Evolutionary conservation across 2,113 vertebrate genomes (phyloP).

Genomic region (Brienomyrus longianalis): DNA sequence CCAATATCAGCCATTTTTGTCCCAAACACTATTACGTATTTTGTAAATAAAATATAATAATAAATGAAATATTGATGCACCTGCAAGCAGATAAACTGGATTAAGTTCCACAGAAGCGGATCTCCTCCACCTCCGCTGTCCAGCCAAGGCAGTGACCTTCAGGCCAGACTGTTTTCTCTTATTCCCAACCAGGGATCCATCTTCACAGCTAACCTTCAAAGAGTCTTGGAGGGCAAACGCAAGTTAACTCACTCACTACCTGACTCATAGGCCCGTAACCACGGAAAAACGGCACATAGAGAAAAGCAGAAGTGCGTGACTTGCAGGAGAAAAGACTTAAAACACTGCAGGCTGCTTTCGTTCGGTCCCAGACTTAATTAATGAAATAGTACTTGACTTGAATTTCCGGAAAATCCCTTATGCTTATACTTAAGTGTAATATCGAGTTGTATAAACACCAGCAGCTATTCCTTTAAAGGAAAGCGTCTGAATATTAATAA

Average conservation of each 20-base stretch:
- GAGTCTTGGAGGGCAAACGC: constrained; percentile 8
- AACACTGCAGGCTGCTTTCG: neutral
- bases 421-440: neutral
- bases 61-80: constrained; percentile 38
- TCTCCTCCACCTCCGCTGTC: constrained; percentile 10
- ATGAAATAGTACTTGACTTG: neutral
- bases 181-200: neutral
- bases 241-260: neutral
- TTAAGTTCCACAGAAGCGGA: constrained; percentile 45
- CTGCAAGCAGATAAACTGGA: constrained; percentile 57
- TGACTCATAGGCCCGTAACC: neutral
- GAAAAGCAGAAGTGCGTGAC: neutral
- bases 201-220: neutral
- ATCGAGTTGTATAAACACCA: neutral
- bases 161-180: constrained; percentile 17
- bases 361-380: neutral
- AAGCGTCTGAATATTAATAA: neutral
- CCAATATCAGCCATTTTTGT: neutral
- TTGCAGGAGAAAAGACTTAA: neutral
- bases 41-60: neutral
- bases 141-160: neutral
- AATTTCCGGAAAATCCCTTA: neutral
- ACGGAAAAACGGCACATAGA: neutral
- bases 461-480: neutral
- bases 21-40: neutral